Conservation (phyloP, 2,888 invertebrate genomes). For the Lamellibrachia columna region DNA sequence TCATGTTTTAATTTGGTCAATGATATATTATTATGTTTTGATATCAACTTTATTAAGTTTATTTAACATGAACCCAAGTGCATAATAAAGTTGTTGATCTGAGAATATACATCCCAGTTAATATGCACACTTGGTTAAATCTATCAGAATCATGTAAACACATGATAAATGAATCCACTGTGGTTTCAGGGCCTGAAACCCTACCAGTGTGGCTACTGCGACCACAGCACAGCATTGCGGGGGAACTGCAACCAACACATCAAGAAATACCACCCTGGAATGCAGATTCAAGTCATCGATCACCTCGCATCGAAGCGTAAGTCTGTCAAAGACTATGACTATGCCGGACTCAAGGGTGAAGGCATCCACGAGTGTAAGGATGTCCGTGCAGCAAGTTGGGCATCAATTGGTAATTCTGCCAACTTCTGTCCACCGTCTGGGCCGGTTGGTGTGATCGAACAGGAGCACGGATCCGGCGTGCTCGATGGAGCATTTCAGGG, state of each 20-base stretch:
- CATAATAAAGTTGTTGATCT: not conserved
- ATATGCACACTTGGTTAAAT: not conserved
- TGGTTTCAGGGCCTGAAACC: slow-evolving; percentile 40
- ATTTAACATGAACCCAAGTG: not conserved
- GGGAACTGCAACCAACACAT: slow-evolving; percentile 46
- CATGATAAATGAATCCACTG: not conserved
- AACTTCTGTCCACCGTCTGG: slow-evolving; percentile 11
- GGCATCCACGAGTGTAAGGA: slow-evolving; percentile 32
- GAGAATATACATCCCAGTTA: not conserved
- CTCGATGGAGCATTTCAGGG: not conserved
- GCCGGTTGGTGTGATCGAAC: not conserved
- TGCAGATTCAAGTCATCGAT: slow-evolving; percentile 38
- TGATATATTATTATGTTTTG: too few species aligned
- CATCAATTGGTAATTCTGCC: not conserved
- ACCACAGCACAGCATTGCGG: slow-evolving; percentile 37
- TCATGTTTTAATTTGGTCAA: too few species aligned
- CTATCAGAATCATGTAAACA: not conserved
- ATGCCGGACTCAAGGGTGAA: slow-evolving; percentile 31
- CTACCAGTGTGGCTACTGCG: slow-evolving; percentile 42
- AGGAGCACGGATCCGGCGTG: not conserved
- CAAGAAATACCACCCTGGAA: slow-evolving; percentile 39
- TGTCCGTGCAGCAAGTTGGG: slow-evolving; percentile 20
- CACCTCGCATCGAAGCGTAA: slow-evolving; percentile 27
- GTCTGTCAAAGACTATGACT: slow-evolving; percentile 31
- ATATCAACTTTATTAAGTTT: not conserved